These are phyloP conservation scores for Chrysaora quinquecirrha DNA, from an alignment of 30 jellyfish, hydroid and myxozoan genomes.

Conservation along the genomic window DNA sequence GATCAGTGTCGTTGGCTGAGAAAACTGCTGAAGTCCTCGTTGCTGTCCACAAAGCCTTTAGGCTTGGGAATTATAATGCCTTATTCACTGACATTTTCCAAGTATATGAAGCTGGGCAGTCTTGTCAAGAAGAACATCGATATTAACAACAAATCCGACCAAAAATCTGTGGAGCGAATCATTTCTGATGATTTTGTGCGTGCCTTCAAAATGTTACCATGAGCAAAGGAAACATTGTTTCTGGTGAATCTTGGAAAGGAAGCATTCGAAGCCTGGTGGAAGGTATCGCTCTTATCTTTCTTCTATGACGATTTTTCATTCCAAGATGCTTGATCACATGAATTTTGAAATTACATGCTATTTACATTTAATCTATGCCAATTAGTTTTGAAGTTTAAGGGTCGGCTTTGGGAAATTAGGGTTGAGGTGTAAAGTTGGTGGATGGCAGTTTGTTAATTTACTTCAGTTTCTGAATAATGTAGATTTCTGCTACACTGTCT, in stretches of 20 bases:
- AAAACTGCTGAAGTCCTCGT: slow-evolving; percentile 8
- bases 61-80: slow-evolving; percentile 5
- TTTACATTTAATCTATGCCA: no score
- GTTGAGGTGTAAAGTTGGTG: no score
- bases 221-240: slow-evolving; percentile 8
- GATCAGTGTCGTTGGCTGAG: slow-evolving; percentile 32
- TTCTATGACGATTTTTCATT: no score
- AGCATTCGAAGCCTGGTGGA: no score
- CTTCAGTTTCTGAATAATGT: no score
- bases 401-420: no score
- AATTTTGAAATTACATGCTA: no score
- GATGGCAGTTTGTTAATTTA: no score
- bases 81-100: background rate
- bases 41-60: background rate
- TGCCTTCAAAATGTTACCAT: background rate
- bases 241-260: slow-evolving; percentile 1
- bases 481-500: no score
- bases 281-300: no score
- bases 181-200: slow-evolving; percentile 10
- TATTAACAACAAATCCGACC: slow-evolving; percentile 27
- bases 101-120: slow-evolving; percentile 21
- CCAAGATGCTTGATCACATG: no score
- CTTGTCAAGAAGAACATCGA: slow-evolving; percentile 24
- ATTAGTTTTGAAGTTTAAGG: slow-evolving; percentile 4
- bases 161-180: slow-evolving; percentile 19